Conservation (phyloP, 2,113 vertebrate species). For the Panurus biarmicus region DNA sequence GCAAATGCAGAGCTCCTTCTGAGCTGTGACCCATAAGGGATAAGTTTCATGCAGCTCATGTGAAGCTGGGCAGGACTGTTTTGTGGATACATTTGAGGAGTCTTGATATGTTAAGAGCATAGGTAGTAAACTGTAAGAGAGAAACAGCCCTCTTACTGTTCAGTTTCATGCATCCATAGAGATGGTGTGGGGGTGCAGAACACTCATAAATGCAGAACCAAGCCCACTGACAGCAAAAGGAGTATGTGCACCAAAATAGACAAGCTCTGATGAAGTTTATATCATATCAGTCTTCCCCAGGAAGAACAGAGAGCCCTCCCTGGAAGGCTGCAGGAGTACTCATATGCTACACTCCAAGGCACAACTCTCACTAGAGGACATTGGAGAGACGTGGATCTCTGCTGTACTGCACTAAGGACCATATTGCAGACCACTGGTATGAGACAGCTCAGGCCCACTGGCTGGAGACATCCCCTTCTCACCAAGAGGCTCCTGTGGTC, state of each 20-base stretch:
- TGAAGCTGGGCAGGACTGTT: background rate
- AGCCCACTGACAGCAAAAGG: background rate
- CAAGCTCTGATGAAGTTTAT: background rate
- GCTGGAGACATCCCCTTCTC: background rate
- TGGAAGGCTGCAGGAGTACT: background rate
- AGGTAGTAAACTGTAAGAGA: background rate
- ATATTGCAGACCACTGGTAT: rapidly evolving
- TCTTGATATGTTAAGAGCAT: background rate
- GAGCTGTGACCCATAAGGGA: background rate
- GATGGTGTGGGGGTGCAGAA: background rate
- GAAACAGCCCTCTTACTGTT: background rate
- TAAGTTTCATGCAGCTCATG: background rate
- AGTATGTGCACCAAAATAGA: background rate
- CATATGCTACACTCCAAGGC: background rate
- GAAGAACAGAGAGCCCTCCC: background rate
- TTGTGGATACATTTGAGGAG: background rate
- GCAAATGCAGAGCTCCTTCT: background rate
- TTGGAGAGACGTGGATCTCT: background rate
- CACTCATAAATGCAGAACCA: background rate
- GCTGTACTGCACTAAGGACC: background rate
- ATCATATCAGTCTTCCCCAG: background rate
- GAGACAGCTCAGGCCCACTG: background rate
- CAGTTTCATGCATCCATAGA: background rate
- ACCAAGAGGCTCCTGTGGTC: background rate
- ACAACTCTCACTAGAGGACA: background rate